Evolutionary conservation across 2,888 invertebrate species (phyloP).

Genomic region (Nemotelus pantherinus): DNA sequence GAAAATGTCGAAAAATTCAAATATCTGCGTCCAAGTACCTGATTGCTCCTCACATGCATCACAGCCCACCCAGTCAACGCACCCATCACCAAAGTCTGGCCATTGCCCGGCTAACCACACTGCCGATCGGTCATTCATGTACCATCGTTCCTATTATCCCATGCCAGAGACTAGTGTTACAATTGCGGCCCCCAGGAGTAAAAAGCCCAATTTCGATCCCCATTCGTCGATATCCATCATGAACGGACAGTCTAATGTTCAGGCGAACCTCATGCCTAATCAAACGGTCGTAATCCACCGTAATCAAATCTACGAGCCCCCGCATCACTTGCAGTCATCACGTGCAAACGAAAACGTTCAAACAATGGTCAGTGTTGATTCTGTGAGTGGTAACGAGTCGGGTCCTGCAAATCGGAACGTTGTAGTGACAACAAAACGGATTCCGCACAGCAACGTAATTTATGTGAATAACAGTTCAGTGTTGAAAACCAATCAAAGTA

Average conservation of each 20-base stretch:
- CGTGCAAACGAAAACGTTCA: constrained; percentile 47
- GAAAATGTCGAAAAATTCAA: constrained; percentile 55
- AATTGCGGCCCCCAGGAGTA: background rate
- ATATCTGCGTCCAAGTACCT: constrained; percentile 58
- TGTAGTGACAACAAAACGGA: constrained; percentile 55
- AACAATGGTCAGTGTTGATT: constrained; percentile 49
- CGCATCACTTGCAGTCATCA: constrained; percentile 43
- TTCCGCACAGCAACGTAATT: constrained; percentile 62
- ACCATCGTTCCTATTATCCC: constrained; percentile 41
- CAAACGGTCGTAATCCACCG: constrained; percentile 42
- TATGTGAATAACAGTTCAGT: constrained; percentile 56
- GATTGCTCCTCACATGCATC: constrained; percentile 44
- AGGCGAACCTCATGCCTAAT: background rate
- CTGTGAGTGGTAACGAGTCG: background rate
- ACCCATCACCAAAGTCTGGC: background rate
- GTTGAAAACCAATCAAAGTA: background rate
- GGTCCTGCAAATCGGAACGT: background rate
- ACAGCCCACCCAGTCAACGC: constrained; percentile 40
- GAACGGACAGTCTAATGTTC: background rate
- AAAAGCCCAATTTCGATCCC: constrained; percentile 13
- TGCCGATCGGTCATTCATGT: constrained; percentile 17
- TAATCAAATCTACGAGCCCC: constrained; percentile 41
- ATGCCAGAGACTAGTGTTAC: background rate
- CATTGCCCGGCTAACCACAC: constrained; percentile 33
- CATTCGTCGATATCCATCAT: constrained; percentile 7